Percentiles rank a stretch among this genome's conserved stretches.
Conservation (phyloP, 2,888 invertebrate species). For the Drosophila mettleri region DNA sequence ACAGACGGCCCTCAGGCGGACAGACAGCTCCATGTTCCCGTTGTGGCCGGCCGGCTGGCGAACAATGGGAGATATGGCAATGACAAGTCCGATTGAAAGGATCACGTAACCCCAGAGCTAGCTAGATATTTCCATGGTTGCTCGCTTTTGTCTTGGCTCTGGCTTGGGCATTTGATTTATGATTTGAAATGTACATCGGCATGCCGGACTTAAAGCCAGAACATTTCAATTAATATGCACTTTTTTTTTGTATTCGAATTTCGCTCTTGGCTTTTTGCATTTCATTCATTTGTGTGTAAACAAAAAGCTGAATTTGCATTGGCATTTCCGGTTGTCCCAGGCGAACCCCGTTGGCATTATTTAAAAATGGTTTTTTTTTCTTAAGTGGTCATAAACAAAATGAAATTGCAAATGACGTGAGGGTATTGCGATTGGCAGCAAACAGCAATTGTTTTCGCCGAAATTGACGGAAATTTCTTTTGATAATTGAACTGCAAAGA, state of each 20-base stretch:
- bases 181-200: conserved; percentile 25
- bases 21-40: neutral
- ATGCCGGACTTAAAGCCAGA: conserved; percentile 1
- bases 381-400: conserved; percentile 53
- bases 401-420: neutral
- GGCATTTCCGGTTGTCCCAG: conserved; percentile 47
- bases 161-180: conserved; percentile 52
- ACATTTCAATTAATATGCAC: conserved; percentile 43
- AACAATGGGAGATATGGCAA: conserved; percentile 48
- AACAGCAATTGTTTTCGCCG: neutral
- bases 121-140: neutral
- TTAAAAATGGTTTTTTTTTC: conserved; percentile 59
- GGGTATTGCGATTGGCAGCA: neutral
- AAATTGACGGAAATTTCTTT: conserved; percentile 26
- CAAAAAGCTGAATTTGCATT: conserved; percentile 45
- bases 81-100: conserved; percentile 48
- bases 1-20: conserved; percentile 2
- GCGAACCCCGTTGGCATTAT: conserved; percentile 40
- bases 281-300: conserved; percentile 41
- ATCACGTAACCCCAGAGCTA: conserved; percentile 21
- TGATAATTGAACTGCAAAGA: neutral
- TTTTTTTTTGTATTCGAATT: neutral
- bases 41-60: conserved; percentile 24
- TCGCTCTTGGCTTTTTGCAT: conserved; percentile 17
- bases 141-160: neutral